Evolutionary conservation across 2,888 invertebrate genomes (phyloP).

Genomic region (Melipona bicolor): DNA sequence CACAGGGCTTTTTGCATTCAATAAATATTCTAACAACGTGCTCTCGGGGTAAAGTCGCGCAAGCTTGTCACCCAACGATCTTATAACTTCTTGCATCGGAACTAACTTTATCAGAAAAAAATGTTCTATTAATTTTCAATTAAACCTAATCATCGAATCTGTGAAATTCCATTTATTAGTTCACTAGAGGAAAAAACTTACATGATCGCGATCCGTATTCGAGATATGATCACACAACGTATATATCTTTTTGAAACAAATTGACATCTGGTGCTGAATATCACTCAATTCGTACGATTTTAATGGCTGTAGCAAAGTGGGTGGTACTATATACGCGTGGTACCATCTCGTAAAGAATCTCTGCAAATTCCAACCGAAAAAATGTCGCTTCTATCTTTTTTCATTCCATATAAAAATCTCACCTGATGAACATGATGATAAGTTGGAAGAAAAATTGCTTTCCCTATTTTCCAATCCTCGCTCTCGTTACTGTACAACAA

Average conservation of each 20-base stretch:
- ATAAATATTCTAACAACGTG: conserved; percentile 72
- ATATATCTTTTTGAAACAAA: conserved; percentile 73
- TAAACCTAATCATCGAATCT: conserved; percentile 2
- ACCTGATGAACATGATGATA: conserved; percentile 72
- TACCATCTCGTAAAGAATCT: conserved; percentile 73
- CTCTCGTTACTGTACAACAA: conserved; percentile 31
- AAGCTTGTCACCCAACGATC: conserved; percentile 52
- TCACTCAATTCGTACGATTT: conserved; percentile 59
- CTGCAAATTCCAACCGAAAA: conserved; percentile 56
- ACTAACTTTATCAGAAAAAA: conserved; percentile 54
- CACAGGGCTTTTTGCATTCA: conserved; percentile 62
- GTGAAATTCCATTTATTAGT: neutral
- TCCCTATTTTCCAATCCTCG: conserved; percentile 56
- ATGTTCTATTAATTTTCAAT: neutral
- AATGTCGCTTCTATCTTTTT: neutral
- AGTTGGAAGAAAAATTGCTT: conserved; percentile 67
- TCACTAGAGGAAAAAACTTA: conserved; percentile 43
- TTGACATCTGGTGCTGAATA: conserved; percentile 66
- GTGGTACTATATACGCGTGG: conserved; percentile 63
- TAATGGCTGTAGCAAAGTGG: conserved; percentile 66
- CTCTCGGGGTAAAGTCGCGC: conserved; percentile 72
- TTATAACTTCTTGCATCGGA: conserved; percentile 52
- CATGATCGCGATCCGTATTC: conserved; percentile 44
- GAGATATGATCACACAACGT: conserved; percentile 70
- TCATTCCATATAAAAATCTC: neutral